Percentiles rank a stretch among this genome's conserved stretches.
Evolutionary conservation across 2,113 vertebrate genomes (phyloP).

Genomic region (Mesembrinibis cayennensis): DNA sequence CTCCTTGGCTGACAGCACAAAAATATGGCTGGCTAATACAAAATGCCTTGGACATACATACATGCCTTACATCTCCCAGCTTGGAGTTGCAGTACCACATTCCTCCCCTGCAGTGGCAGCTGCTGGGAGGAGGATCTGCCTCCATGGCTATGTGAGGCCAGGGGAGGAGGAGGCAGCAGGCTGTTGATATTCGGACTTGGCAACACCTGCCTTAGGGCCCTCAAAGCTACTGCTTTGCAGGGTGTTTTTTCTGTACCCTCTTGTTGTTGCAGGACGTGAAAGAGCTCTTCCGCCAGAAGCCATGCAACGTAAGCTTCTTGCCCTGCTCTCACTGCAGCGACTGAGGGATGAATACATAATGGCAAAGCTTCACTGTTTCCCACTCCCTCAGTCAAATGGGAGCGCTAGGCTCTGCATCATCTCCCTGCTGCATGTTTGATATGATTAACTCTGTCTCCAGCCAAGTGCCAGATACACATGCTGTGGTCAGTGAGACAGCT

Average conservation of each 20-base stretch:
- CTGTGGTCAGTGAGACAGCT: background rate
- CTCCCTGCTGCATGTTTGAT: background rate
- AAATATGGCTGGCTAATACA: background rate
- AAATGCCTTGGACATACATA: background rate
- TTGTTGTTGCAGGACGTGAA: background rate
- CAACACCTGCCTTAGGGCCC: background rate
- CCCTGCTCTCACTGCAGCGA: background rate
- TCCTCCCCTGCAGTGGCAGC: background rate
- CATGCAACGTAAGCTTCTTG: background rate
- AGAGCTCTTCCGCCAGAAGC: background rate
- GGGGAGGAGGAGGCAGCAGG: background rate
- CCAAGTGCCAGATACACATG: background rate
- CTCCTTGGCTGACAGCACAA: background rate
- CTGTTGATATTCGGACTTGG: background rate
- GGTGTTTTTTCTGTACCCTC: background rate
- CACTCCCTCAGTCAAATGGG: background rate
- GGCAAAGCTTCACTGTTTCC: background rate
- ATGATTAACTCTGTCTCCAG: background rate
- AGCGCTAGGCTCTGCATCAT: background rate
- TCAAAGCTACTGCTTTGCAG: background rate
- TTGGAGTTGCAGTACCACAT: rapidly evolving
- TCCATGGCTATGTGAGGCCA: background rate
- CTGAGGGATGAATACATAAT: background rate
- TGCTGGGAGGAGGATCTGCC: background rate
- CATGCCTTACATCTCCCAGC: background rate